These are phyloP conservation scores for Congeria kusceri DNA, from an alignment of 2,888 invertebrate species.

Conservation along the genomic window DNA sequence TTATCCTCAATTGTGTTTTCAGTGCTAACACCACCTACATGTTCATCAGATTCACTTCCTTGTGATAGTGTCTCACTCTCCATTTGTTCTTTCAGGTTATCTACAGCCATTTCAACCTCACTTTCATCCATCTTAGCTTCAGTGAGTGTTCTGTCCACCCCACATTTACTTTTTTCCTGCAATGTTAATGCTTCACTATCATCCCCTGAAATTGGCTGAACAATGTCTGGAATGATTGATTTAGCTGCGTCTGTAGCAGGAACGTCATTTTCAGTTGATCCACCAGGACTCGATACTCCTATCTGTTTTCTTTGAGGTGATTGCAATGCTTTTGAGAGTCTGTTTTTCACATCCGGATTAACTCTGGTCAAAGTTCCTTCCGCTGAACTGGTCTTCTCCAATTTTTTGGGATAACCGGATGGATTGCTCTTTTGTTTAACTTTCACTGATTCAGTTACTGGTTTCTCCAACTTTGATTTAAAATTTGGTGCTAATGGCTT, in stretches of 20 bases:
- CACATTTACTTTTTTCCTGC: no score
- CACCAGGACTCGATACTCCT: background rate
- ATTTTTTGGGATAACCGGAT: conserved; percentile 6
- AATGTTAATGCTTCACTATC: no score
- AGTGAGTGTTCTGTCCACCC: no score
- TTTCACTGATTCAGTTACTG: background rate
- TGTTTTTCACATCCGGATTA: conserved; percentile 58
- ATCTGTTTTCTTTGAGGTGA: conserved; percentile 47
- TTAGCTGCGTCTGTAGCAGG: background rate
- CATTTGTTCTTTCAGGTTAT: no score
- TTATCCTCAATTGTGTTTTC: conserved; percentile 23
- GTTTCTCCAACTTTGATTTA: background rate
- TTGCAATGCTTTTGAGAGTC: conserved; percentile 53
- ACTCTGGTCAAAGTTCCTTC: conserved; percentile 61
- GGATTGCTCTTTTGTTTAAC: background rate
- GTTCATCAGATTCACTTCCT: conserved; percentile 8
- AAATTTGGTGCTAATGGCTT: background rate
- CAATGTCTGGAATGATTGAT: background rate
- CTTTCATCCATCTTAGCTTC: no score
- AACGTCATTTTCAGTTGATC: background rate
- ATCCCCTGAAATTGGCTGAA: background rate
- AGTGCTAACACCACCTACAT: conserved; percentile 18
- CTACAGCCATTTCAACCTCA: no score
- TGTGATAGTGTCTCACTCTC: no score
- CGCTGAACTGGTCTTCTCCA: conserved; percentile 7